A percentile compares a stretch with the other conserved stretches of the same genome.
Evolutionary conservation across 2,888 invertebrate genomes (phyloP).

Genomic region (Ceriagrion tenellum): DNA sequence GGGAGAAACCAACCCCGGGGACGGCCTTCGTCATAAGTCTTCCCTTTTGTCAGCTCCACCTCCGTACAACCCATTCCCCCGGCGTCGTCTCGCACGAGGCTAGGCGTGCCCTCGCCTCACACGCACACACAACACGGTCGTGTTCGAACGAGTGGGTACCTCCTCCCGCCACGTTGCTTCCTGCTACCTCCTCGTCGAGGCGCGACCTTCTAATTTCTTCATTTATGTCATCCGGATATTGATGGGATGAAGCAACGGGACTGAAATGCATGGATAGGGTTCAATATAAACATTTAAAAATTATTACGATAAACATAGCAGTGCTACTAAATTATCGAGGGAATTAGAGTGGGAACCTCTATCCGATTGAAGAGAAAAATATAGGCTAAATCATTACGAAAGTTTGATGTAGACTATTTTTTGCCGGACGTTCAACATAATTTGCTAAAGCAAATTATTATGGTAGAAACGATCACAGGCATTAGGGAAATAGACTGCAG

Average conservation of each 20-base stretch:
- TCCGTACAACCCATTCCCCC: neutral
- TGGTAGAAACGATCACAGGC: too few species aligned
- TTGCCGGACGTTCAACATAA: too few species aligned
- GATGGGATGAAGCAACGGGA: neutral
- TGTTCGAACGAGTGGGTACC: neutral
- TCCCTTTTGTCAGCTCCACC: constrained; percentile 15
- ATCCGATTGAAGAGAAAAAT: too few species aligned
- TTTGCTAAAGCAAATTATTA: too few species aligned
- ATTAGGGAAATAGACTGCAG: too few species aligned
- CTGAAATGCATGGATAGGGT: neutral
- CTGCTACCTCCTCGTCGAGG: neutral
- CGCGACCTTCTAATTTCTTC: neutral
- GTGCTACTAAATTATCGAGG: too few species aligned
- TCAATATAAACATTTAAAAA: too few species aligned
- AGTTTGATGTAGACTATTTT: too few species aligned
- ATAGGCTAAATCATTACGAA: too few species aligned
- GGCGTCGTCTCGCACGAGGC: neutral
- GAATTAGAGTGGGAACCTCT: too few species aligned
- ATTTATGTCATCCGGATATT: neutral
- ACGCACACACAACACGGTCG: neutral
- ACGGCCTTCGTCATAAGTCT: constrained; percentile 1
- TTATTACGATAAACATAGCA: too few species aligned
- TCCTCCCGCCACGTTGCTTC: neutral
- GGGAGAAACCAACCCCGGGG: neutral
- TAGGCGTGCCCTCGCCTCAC: neutral